Conservation (phyloP, 2,888 invertebrate species). For the Andrena bucephala region DNA sequence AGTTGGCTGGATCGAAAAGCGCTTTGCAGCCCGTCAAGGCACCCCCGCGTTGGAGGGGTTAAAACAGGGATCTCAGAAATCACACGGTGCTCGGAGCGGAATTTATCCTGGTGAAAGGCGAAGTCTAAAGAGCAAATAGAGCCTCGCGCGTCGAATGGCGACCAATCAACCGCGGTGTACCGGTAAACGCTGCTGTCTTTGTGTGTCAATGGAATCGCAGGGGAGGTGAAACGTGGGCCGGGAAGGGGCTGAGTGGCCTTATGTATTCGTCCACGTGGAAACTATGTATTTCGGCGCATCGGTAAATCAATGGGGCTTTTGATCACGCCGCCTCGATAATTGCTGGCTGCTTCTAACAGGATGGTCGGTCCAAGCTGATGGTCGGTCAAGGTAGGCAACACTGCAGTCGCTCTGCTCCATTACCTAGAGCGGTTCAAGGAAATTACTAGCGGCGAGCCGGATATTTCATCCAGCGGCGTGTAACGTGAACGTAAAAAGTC, state of each 20-base stretch:
- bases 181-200: constrained; percentile 9
- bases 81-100: neutral
- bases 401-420: neutral
- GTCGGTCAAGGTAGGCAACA: constrained; percentile 24
- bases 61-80: constrained; percentile 9
- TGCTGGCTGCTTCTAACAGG: constrained; percentile 36
- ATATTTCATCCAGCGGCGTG: neutral
- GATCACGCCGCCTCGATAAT: constrained; percentile 44
- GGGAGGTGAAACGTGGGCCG: neutral
- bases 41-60: neutral
- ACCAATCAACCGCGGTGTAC: constrained; percentile 16
- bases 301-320: constrained; percentile 44
- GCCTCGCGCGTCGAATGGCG: neutral
- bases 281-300: constrained; percentile 38
- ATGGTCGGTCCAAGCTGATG: constrained; percentile 3
- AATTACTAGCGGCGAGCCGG: neutral
- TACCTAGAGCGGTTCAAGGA: neutral
- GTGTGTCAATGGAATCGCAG: constrained; percentile 3
- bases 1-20: neutral
- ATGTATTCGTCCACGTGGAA: constrained; percentile 21
- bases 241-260: neutral
- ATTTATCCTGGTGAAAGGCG: neutral
- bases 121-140: constrained; percentile 13
- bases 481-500: neutral
- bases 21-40: neutral